These are phyloP conservation scores for Calephelis perditalis DNA, from an alignment of 2,888 invertebrate genomes.

Conservation along the genomic window DNA sequence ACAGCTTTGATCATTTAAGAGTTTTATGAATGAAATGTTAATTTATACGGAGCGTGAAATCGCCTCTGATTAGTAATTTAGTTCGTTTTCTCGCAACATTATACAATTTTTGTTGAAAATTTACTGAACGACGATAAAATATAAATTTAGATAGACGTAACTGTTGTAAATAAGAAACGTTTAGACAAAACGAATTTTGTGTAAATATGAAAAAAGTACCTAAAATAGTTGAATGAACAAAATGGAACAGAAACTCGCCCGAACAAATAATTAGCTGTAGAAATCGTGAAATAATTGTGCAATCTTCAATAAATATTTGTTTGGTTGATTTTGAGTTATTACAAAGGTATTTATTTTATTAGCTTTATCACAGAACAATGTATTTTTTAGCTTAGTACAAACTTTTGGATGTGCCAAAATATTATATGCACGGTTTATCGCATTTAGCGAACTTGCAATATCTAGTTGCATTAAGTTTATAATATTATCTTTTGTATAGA, in stretches of 20 bases:
- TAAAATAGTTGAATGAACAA: constrained; percentile 61
- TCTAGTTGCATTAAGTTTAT: constrained; percentile 55
- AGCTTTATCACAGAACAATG: constrained; percentile 59
- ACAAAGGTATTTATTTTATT: constrained; percentile 61
- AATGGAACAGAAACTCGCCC: constrained; percentile 75
- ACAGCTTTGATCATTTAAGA: constrained; percentile 9
- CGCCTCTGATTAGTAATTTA: constrained; percentile 68
- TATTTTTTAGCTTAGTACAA: constrained; percentile 72
- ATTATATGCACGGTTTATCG: constrained; percentile 61
- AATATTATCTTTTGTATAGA: constrained; percentile 40
- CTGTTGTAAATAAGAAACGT: constrained; percentile 65
- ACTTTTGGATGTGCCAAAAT: constrained; percentile 73
- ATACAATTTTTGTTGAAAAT: constrained; percentile 22
- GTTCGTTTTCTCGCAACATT: constrained; percentile 31
- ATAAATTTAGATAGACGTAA: constrained; percentile 62
- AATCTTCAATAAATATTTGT: constrained; percentile 61
- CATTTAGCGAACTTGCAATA: constrained; percentile 64
- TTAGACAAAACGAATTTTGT: constrained; percentile 57
- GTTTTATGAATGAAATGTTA: constrained; percentile 34
- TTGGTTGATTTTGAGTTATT: constrained; percentile 55
- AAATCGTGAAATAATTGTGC: constrained; percentile 59
- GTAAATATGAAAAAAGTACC: constrained; percentile 59
- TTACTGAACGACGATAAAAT: constrained; percentile 37
- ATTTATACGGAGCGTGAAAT: constrained; percentile 53
- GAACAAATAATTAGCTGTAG: constrained; percentile 69